Conservation (phyloP, 2,888 invertebrate species). For the Lutraria lutraria region DNA sequence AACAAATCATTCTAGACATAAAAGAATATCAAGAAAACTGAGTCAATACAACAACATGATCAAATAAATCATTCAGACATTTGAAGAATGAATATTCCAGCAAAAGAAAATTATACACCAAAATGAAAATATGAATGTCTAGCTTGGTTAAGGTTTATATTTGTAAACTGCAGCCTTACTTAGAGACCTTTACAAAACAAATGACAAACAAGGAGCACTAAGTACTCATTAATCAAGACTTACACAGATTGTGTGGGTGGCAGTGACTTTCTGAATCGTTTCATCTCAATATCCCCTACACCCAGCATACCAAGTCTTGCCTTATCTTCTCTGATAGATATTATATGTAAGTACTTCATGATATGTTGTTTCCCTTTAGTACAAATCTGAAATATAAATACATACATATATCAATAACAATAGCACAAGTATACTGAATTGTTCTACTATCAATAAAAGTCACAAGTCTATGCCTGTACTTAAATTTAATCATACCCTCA, state of each 20-base stretch:
- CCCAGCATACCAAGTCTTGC: slow-evolving; percentile 82
- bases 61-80: too few species aligned
- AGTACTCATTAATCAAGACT: slow-evolving; percentile 24
- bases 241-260: slow-evolving; percentile 80
- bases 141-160: too few species aligned
- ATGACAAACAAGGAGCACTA: too few species aligned
- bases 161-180: too few species aligned
- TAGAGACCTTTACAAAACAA: too few species aligned
- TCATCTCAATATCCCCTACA: slow-evolving; percentile 84
- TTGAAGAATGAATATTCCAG: too few species aligned
- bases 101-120: too few species aligned
- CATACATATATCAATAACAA: not conserved
- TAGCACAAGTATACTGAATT: not conserved
- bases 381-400: slow-evolving; percentile 90
- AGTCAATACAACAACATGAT: too few species aligned
- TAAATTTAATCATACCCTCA: too few species aligned
- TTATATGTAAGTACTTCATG: slow-evolving; percentile 96
- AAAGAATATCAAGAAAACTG: not conserved
- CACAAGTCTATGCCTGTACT: too few species aligned
- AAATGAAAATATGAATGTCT: too few species aligned
- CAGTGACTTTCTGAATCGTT: slow-evolving; percentile 82
- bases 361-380: slow-evolving; percentile 97
- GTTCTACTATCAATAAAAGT: not conserved
- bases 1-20: not conserved
- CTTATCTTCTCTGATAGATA: slow-evolving; percentile 91